phyloP scores from a whole-genome alignment of 2,113 vertebrate genomes.

The Prolemur simus region DNA sequence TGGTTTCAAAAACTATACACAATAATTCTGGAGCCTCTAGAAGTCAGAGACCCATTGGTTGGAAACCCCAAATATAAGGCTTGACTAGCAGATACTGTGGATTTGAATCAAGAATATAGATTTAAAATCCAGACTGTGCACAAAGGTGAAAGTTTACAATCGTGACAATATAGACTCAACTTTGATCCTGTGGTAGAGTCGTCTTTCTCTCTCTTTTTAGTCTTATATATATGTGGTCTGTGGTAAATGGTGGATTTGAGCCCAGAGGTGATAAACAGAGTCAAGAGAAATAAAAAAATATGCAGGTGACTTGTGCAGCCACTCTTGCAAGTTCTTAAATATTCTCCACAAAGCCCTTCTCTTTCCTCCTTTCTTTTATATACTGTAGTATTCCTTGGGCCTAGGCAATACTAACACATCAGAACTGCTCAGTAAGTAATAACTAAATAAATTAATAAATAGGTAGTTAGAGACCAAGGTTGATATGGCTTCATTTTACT shows the following conservation, averaged over 20 bases:
- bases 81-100: not conserved
- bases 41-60: not conserved
- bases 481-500: not conserved
- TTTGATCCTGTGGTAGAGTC: rapidly evolving
- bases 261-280: not conserved
- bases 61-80: not conserved
- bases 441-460: not conserved
- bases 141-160: not conserved
- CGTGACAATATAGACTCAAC: not conserved
- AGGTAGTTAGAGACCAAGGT: not conserved
- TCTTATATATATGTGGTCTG: not conserved
- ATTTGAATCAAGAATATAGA: not conserved
- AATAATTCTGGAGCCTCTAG: not conserved
- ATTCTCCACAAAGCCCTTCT: not conserved
- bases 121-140: not conserved
- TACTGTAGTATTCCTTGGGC: not conserved
- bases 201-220: not conserved
- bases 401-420: not conserved
- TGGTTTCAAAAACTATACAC: not conserved
- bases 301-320: not conserved
- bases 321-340: not conserved
- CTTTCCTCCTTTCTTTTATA: not conserved
- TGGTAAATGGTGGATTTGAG: not conserved
- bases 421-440: not conserved
- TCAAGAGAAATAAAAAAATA: not conserved